Conservation (phyloP, 2,888 invertebrate species). For the Girardia tigrina region DNA sequence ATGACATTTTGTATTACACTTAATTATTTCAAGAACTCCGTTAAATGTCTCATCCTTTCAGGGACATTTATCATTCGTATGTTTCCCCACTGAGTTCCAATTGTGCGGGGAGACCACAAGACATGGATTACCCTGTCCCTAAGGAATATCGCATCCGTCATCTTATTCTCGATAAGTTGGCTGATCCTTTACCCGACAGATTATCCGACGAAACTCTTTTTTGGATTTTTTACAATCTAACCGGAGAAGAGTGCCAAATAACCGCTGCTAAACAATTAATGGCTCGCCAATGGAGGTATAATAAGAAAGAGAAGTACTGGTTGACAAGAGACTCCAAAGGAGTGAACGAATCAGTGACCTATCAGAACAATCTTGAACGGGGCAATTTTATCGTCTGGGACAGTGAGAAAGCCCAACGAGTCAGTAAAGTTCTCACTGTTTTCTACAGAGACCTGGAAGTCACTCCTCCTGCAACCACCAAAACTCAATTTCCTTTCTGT, state of each 20-base stretch:
- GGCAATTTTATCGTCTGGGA: background rate
- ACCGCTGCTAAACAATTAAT: constrained; percentile 85
- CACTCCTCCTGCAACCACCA: background rate
- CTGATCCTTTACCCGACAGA: constrained; percentile 29
- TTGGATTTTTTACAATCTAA: constrained; percentile 97
- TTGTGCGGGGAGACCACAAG: constrained; percentile 63
- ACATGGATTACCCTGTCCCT: constrained; percentile 89
- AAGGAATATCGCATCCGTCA: constrained; percentile 86
- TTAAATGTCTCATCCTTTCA: too few species aligned
- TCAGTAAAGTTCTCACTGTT: background rate
- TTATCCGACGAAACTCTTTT: constrained; percentile 56
- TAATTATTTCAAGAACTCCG: too few species aligned
- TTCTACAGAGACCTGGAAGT: background rate
- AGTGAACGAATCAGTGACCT: background rate
- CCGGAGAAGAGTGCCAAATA: constrained; percentile 89
- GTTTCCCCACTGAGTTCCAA: background rate
- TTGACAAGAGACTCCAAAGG: background rate
- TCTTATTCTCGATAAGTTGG: constrained; percentile 74
- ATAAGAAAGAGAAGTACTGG: background rate
- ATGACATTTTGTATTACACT: too few species aligned
- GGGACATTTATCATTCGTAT: background rate
- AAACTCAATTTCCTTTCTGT: background rate
- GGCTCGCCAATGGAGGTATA: background rate
- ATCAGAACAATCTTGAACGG: background rate
- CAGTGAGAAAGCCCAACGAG: background rate